Evolutionary conservation across 2,888 invertebrate species (phyloP).

Genomic region (Malthinus seriepunctatus): DNA sequence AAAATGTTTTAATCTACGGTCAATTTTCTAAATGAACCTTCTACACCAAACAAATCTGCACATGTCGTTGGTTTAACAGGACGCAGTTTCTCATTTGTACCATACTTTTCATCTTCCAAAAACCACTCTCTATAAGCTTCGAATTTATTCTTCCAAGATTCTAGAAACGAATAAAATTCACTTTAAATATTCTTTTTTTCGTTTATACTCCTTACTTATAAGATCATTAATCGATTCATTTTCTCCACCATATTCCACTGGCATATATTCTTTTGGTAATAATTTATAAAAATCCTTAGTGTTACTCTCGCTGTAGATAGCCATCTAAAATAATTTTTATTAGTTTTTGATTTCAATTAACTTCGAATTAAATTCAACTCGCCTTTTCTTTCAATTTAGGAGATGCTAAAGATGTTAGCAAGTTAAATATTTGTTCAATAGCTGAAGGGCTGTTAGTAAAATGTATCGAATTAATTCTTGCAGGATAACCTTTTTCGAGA

Average conservation of each 20-base stretch:
- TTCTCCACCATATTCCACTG: background rate
- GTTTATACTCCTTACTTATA: background rate
- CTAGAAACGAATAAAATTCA: background rate
- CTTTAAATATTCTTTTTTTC: background rate
- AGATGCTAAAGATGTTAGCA: no score
- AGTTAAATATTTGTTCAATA: background rate
- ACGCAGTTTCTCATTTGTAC: background rate
- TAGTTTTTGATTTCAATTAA: no score
- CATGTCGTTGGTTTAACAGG: background rate
- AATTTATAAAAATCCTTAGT: background rate
- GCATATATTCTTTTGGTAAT: background rate
- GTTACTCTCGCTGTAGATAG: background rate
- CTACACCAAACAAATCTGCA: background rate
- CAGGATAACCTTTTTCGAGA: constrained; percentile 62
- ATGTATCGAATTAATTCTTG: constrained; percentile 61
- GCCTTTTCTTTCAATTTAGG: no score
- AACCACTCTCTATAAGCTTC: constrained; percentile 3
- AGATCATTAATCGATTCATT: background rate
- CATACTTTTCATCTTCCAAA: background rate
- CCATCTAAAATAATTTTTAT: background rate
- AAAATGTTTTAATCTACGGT: no score
- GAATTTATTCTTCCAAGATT: constrained; percentile 6
- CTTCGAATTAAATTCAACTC: no score
- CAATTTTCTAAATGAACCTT: background rate
- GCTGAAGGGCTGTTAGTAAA: background rate